Evolutionary conservation across 2,888 invertebrate genomes (phyloP), one percentile per base, ranked within the genome.

Genomic region (Allacma fusca): DNA sequence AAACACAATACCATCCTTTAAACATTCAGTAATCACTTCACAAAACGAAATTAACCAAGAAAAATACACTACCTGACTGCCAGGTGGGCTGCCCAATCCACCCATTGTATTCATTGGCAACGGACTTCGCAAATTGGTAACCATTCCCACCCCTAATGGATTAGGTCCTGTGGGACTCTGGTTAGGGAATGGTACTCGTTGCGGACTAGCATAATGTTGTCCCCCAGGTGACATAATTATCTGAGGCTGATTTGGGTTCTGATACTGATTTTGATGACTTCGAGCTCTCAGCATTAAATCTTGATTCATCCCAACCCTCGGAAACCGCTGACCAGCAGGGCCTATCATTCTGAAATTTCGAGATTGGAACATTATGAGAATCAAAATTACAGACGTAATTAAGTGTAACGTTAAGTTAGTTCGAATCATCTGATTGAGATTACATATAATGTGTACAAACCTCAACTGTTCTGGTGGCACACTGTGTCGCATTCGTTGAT

Each of bases 61-160:
- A n/a, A n/a, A n/a, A n/a, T n/a, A n/a, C 26, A 72, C 40, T 34
- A 80, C 79, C 73, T 83, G 83, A 34, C 75, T 81, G 0, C 81
- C 80, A 1, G 83, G 82, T 13, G 83, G 84, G 75, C 82, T 83
- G n/a, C 83, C 83, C 13, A 82, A 69, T 4, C 81, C 81, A n/a
- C 83, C 83, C 50, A 83, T 82, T 12, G 80, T 79, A n/a, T 67
- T 79, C 80, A 84, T 80, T 21, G 84, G 84, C 16, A 82, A 81
- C 0, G 84, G 84, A 76, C 82, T 83, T 29, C 84, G 62, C 68
- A 80, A 79, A 76, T 81, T 78, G 19, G 69, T n/a, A 7, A 74
- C 40, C 80, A 80, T 81, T 5, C 71, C 75, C 40, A 75, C 77
- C 2, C 76, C 76, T 57, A 80, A 72, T 57, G 79, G 76, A 75